Percentiles rank a stretch among this genome's conserved stretches.
Conservation (phyloP, 2,797 vertebrate species). For the Sorex maritimensis region DNA sequence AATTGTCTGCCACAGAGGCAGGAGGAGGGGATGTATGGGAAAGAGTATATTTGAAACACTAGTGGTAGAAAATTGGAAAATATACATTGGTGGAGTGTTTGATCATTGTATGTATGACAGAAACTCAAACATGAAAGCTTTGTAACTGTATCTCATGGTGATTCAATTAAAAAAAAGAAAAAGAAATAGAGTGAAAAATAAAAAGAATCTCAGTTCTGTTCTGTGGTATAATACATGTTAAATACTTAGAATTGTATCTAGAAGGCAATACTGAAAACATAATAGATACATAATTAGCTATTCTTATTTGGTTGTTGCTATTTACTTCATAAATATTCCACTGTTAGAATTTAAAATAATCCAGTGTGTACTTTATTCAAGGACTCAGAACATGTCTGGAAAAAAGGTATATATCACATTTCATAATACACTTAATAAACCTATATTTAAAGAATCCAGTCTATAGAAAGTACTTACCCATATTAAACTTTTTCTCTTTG, state of each 20-base stretch:
- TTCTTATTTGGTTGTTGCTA: background rate
- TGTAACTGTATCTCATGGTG: too few species aligned
- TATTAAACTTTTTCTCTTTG: background rate
- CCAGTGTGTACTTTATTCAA: background rate
- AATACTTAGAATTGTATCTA: background rate
- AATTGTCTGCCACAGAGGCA: too few species aligned
- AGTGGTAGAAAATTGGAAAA: too few species aligned
- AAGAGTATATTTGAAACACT: too few species aligned
- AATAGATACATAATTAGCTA: background rate
- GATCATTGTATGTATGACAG: too few species aligned
- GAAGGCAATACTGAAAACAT: background rate
- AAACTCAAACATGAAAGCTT: too few species aligned
- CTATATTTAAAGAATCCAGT: conserved; percentile 21
- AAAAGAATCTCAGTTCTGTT: background rate
- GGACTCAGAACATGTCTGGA: background rate
- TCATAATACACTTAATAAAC: background rate
- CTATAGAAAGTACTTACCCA: too few species aligned
- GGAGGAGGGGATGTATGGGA: too few species aligned
- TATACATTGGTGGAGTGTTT: too few species aligned
- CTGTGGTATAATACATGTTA: background rate
- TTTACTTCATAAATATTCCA: too few species aligned
- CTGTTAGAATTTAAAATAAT: background rate
- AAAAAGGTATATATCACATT: conserved; percentile 57
- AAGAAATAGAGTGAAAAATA: too few species aligned
- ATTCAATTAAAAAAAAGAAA: too few species aligned